Conservation (phyloP, 2,113 vertebrate species). For the Sylvilagus bachmani region DNA sequence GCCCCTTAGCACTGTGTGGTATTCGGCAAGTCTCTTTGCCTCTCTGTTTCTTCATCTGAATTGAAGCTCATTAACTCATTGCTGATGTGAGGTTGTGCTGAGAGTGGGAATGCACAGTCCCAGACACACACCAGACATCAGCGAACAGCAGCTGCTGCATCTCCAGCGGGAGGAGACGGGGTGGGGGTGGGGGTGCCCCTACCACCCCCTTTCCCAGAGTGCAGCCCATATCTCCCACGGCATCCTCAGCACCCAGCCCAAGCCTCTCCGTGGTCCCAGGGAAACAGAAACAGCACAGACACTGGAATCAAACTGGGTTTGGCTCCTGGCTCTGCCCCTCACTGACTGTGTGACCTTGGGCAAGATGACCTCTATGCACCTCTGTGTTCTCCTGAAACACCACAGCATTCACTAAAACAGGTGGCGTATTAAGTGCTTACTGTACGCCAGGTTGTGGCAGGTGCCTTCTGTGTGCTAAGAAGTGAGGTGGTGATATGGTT, state of each 20-base stretch:
- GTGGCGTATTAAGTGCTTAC: not conserved
- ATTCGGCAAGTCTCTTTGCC: not conserved
- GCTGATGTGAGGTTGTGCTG: not conserved
- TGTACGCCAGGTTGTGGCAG: not conserved
- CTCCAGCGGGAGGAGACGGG: not conserved
- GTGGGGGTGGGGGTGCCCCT: not conserved
- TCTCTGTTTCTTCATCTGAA: not conserved
- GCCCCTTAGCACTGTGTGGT: not conserved
- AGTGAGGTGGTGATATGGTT: not conserved
- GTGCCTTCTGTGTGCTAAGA: not conserved
- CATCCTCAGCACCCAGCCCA: not conserved
- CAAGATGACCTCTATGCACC: not conserved
- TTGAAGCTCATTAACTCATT: not conserved
- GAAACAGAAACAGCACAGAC: not conserved
- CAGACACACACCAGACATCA: not conserved
- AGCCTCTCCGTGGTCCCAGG: not conserved
- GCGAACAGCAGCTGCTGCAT: not conserved
- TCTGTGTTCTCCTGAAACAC: not conserved
- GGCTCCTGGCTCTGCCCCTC: not conserved
- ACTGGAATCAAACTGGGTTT: conserved; percentile 31
- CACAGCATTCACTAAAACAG: not conserved
- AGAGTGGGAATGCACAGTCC: not conserved
- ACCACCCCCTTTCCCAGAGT: not conserved
- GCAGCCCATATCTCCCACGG: not conserved
- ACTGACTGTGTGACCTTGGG: not conserved